Evolutionary conservation across 2,113 vertebrate genomes (phyloP), one percentile per base, ranked within the genome.

Genomic region (Corythoichthys intestinalis): DNA sequence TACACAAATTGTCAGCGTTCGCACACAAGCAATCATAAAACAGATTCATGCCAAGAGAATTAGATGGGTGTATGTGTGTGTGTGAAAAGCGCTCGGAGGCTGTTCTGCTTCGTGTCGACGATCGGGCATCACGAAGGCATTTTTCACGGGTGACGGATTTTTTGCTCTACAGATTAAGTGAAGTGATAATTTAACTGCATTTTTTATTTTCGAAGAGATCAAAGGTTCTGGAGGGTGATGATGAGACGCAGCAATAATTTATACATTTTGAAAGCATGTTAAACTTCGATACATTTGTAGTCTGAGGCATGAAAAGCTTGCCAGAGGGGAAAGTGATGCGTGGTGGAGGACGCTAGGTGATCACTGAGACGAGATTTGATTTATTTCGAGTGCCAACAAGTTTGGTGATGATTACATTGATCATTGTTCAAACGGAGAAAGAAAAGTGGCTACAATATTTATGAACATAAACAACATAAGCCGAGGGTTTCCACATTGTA

Each of bases 171-270:
- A n/a, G 58, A 64, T 63, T 58, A 56, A 6, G 57, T 12, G 46
- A 41, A 70, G 47, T 20, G 68, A 48, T 47, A 50, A 62, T 75
- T 68, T 60, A 72, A 65, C 59, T 65, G 52, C n/a, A 50, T 46
- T 46, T 53, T 46, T 0, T 62, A 44, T 66, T 54, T 54, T 37
- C 4, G 5, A 28, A n/a, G 4, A 28, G 67, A 70, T 67, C 47
- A 48, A 65, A 37, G 56, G 35, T 48, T 34, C 35, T 35, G 38
- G 15, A 35, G 15, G 49, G 9, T 48, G 41, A 65, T 1, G 39
- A 34, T 62, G 65, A 70, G 41, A 14, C 61, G 44, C 60, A 66
- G 61, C 64, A 59, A 67, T 65, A 28, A 50, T 60, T 20, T 61
- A n/a, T 44, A 65, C 12, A 63, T 80, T 73, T 70, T 64, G 49